These are phyloP conservation scores for Heterodera schachtii DNA, from an alignment of 1,140 invertebrate genomes.

Conservation along the genomic window DNA sequence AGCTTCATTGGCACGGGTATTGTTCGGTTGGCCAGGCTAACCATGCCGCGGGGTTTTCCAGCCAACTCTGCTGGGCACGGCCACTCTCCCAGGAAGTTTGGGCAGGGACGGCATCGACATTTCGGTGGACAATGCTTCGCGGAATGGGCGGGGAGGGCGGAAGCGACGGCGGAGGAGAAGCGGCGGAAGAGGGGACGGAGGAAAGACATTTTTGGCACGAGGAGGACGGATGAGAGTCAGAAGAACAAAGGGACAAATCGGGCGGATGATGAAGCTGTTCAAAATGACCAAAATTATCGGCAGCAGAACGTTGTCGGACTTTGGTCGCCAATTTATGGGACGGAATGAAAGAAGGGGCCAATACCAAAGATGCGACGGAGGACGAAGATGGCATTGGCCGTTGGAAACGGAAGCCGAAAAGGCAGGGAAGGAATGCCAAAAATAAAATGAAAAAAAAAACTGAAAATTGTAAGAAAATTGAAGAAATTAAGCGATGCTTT, in stretches of 20 bases:
- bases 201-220: not conserved
- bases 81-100: not conserved
- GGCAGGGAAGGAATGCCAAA: too few species aligned
- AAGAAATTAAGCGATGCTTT: too few species aligned
- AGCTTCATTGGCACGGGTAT: too few species aligned
- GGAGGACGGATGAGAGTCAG: not conserved
- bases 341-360: not conserved
- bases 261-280: not conserved
- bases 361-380: not conserved
- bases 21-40: not conserved
- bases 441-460: not conserved
- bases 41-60: slow-evolving; percentile 49
- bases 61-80: slow-evolving; percentile 44
- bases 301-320: not conserved
- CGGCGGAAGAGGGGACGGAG: not conserved
- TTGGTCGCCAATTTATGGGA: not conserved
- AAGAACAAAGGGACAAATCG: not conserved
- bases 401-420: too few species aligned
- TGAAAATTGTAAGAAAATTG: too few species aligned
- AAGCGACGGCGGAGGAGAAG: not conserved
- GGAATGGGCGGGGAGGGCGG: not conserved
- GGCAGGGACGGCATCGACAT: not conserved
- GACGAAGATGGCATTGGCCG: not conserved
- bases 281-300: not conserved
- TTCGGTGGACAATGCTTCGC: not conserved